phyloP scores from a whole-genome alignment of 2,888 invertebrate species.

The Phengaris arion region DNA sequence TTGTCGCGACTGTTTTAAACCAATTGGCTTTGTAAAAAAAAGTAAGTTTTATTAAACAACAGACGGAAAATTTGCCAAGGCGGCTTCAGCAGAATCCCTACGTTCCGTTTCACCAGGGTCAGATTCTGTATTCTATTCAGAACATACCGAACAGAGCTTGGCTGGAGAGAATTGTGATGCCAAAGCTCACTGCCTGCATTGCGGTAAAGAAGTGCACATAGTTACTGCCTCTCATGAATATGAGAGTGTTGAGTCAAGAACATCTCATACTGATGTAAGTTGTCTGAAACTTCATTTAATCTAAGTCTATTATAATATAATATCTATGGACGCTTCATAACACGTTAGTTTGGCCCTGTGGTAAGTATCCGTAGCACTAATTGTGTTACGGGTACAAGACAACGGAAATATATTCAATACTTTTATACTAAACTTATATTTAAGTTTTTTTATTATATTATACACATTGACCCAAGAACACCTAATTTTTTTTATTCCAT shows the following conservation, averaged over 20 bases:
- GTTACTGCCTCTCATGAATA: slow-evolving; percentile 74
- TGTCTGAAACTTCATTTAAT: too few species aligned
- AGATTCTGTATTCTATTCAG: slow-evolving; percentile 94
- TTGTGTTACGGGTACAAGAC: too few species aligned
- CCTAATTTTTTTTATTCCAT: too few species aligned
- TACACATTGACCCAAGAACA: too few species aligned
- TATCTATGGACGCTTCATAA: too few species aligned
- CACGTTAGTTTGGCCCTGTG: too few species aligned
- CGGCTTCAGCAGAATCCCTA: slow-evolving; percentile 91
- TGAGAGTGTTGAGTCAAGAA: slow-evolving; percentile 64
- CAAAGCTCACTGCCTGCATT: slow-evolving; percentile 87
- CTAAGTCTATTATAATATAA: too few species aligned
- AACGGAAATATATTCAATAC: too few species aligned
- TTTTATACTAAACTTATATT: too few species aligned
- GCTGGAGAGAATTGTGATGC: slow-evolving; percentile 78
- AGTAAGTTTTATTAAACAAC: slow-evolving; percentile 39
- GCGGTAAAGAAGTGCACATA: slow-evolving; percentile 88
- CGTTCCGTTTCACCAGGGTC: slow-evolving; percentile 94
- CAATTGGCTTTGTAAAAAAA: slow-evolving; percentile 25
- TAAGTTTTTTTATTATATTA: too few species aligned
- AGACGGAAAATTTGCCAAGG: slow-evolving; percentile 82
- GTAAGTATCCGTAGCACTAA: too few species aligned
- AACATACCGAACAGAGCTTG: slow-evolving; percentile 81
- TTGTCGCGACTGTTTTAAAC: neutral
- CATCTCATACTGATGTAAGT: slow-evolving; percentile 73